Evolutionary conservation across 2,797 vertebrate genomes (phyloP).

Genomic region (Erethizon dorsatum): DNA sequence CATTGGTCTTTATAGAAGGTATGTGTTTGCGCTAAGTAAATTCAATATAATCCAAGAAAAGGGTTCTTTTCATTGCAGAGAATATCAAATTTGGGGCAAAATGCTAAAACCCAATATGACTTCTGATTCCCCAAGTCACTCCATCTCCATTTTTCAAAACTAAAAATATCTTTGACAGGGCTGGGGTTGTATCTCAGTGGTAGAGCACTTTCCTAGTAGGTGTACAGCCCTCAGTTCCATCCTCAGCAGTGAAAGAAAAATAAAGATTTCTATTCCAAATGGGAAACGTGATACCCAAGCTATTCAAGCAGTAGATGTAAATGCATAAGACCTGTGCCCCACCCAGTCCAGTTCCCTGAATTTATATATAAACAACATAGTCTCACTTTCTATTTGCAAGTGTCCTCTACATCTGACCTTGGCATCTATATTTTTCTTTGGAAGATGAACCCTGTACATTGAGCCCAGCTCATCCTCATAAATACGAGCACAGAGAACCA

Average conservation of each 20-base stretch:
- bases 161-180: not conserved
- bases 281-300: not conserved
- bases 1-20: not conserved
- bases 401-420: conserved; percentile 20
- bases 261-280: conserved; percentile 32
- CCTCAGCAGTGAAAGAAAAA: not conserved
- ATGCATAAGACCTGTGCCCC: not conserved
- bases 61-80: not conserved
- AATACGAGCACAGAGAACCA: conserved; percentile 5
- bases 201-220: not conserved
- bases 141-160: not conserved
- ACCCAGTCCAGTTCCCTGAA: not conserved
- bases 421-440: conserved; percentile 25
- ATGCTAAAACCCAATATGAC: not conserved
- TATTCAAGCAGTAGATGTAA: not conserved
- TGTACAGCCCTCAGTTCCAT: not conserved
- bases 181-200: not conserved
- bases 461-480: not conserved
- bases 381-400: not conserved
- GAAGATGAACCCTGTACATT: not conserved
- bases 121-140: conserved; percentile 38
- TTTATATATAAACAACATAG: not conserved
- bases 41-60: conserved; percentile 21
- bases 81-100: conserved; percentile 41
- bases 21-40: conserved; percentile 12